Evolutionary conservation across 2,113 vertebrate genomes (phyloP).

Genomic region (Passer domesticus): DNA sequence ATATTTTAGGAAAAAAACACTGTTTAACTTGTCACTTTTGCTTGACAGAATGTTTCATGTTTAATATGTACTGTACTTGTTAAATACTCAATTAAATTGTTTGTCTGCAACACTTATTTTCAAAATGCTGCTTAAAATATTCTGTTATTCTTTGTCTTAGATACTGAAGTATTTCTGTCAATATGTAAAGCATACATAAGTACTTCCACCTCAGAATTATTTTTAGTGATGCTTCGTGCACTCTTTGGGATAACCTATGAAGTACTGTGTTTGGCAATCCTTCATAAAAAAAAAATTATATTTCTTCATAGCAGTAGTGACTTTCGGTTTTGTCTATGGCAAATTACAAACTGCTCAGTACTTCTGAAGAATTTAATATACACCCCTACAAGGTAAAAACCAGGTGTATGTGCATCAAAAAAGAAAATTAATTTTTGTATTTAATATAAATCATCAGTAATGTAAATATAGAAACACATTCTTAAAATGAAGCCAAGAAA

Average conservation of each 20-base stretch:
- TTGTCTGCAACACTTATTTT: background rate
- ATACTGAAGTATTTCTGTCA: background rate
- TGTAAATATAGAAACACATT: background rate
- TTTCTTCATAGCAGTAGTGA: background rate
- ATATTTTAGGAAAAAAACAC: background rate
- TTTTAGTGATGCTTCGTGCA: background rate
- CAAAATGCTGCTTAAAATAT: background rate
- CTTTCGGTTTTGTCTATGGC: background rate
- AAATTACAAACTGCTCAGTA: background rate
- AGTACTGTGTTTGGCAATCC: background rate
- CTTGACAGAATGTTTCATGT: background rate
- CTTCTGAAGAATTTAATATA: background rate
- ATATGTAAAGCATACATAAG: background rate
- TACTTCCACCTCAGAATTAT: background rate
- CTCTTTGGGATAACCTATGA: background rate
- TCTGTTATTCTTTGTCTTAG: background rate
- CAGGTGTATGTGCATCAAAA: background rate
- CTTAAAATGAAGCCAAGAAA: background rate
- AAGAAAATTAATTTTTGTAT: background rate
- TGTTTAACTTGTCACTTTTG: background rate
- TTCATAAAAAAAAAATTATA: background rate
- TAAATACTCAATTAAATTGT: background rate
- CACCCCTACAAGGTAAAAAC: background rate
- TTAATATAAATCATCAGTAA: background rate
- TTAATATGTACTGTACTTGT: background rate